Evolutionary conservation across 2,888 invertebrate species (phyloP).

Genomic region (Tubiluchus corallicola): DNA sequence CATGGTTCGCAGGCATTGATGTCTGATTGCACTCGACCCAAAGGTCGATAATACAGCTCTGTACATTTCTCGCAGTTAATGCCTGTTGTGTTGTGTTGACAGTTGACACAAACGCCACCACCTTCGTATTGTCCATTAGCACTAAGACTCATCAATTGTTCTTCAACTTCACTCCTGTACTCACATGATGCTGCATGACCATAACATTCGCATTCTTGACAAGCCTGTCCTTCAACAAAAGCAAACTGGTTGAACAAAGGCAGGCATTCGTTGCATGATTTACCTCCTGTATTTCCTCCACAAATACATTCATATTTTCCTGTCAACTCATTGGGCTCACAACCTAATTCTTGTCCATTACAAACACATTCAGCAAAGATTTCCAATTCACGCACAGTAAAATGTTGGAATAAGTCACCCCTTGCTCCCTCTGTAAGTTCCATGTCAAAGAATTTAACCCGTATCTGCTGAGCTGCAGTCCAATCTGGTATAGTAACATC

Average conservation of each 20-base stretch:
- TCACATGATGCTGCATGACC: neutral
- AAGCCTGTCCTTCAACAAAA: slow-evolving; percentile 15
- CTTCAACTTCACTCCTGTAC: neutral
- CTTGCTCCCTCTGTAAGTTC: slow-evolving; percentile 14
- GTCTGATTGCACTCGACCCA: slow-evolving; percentile 31
- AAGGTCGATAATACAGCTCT: slow-evolving; percentile 54
- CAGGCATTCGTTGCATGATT: slow-evolving; percentile 17
- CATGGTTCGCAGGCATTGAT: slow-evolving; percentile 29
- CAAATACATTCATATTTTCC: slow-evolving; percentile 19
- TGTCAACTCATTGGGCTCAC: slow-evolving; percentile 14
- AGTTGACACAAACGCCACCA: neutral
- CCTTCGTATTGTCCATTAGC: neutral
- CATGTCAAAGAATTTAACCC: slow-evolving; percentile 17
- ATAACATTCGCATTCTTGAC: slow-evolving; percentile 14
- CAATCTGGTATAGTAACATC: slow-evolving; percentile 13
- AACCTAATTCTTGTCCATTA: slow-evolving; percentile 17
- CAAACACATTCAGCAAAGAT: slow-evolving; percentile 20
- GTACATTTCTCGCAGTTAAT: slow-evolving; percentile 78
- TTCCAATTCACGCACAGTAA: slow-evolving; percentile 16
- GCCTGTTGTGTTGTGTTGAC: slow-evolving; percentile 68
- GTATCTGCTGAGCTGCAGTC: slow-evolving; percentile 14
- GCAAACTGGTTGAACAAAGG: slow-evolving; percentile 18
- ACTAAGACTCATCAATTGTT: neutral
- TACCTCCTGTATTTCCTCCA: slow-evolving; percentile 18
- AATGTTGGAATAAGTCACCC: slow-evolving; percentile 18